Evolutionary conservation across 1,140 invertebrate species (phyloP).

Genomic region (Macrosteles quadrilineatus): DNA sequence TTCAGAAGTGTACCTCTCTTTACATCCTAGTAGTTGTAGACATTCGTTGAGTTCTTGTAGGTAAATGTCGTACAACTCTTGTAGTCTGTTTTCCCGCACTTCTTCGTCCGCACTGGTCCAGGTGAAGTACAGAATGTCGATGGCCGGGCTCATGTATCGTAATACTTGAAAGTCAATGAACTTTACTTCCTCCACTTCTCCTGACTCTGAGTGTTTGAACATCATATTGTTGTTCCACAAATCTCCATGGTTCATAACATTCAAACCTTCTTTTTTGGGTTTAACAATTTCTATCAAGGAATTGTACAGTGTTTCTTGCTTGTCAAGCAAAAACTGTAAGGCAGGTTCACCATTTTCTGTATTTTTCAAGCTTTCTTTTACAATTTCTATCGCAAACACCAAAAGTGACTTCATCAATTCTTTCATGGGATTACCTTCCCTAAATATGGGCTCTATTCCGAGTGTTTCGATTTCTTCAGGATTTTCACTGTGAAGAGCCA

Average conservation of each 20-base stretch:
- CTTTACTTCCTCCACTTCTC: slow-evolving; percentile 54
- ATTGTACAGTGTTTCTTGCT: neutral
- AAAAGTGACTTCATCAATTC: neutral
- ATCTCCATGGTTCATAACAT: slow-evolving; percentile 66
- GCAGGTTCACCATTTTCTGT: neutral
- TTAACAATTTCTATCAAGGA: neutral
- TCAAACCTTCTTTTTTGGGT: slow-evolving; percentile 47
- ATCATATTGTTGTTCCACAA: slow-evolving; percentile 68
- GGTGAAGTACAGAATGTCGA: slow-evolving; percentile 61
- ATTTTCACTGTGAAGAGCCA: neutral
- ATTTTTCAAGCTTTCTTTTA: neutral
- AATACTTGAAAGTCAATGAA: slow-evolving; percentile 66
- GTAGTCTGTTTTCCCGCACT: slow-evolving; percentile 44
- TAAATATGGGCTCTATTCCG: neutral
- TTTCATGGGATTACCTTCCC: neutral
- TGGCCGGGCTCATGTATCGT: slow-evolving; percentile 53
- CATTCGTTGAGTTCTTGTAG: slow-evolving; percentile 4
- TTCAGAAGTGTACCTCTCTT: neutral
- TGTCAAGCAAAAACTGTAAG: neutral
- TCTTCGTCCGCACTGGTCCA: slow-evolving; percentile 53
- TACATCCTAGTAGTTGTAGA: neutral
- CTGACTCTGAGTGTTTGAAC: slow-evolving; percentile 57
- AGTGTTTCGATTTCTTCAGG: neutral
- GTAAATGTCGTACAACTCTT: slow-evolving; percentile 27
- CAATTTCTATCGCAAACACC: neutral